A percentile compares a stretch with the other conserved stretches of the same genome.
Evolutionary conservation across 2,113 vertebrate species (phyloP).

Genomic region (Eulacestoma nigropectus): DNA sequence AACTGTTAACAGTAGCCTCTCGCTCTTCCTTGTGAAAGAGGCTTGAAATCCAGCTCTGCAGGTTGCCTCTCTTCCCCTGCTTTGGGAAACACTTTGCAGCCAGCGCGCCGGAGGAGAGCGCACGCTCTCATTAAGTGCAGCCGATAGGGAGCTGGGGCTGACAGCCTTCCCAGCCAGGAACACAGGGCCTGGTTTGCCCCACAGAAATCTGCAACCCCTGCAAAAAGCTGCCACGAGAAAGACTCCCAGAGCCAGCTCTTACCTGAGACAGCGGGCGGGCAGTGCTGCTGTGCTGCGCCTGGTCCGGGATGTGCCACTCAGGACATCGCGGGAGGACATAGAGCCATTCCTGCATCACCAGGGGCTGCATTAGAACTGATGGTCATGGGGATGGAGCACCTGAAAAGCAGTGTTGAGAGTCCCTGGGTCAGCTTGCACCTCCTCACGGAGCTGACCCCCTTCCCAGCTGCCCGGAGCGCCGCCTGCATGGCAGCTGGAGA

Average conservation of each 20-base stretch:
- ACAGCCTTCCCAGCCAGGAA: not conserved
- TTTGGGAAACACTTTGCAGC: not conserved
- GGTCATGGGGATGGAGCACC: slow-evolving; percentile 63
- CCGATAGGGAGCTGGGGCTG: not conserved
- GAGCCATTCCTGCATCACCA: slow-evolving; percentile 80
- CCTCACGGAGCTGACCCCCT: not conserved
- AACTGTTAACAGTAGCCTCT: not conserved
- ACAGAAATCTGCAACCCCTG: not conserved
- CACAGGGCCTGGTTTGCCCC: not conserved
- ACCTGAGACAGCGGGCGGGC: slow-evolving; percentile 65
- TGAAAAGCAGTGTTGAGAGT: slow-evolving; percentile 29
- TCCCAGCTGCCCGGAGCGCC: not conserved
- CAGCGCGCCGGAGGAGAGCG: not conserved
- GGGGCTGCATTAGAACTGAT: slow-evolving; percentile 70
- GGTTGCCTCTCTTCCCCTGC: not conserved
- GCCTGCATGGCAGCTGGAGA: not conserved
- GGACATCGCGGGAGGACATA: slow-evolving; percentile 68
- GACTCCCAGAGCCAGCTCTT: slow-evolving; percentile 13
- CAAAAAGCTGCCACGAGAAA: not conserved
- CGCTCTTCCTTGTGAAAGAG: not conserved
- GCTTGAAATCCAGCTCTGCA: not conserved
- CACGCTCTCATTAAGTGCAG: not conserved
- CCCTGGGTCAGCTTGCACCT: not conserved
- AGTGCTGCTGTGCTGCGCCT: slow-evolving; percentile 21
- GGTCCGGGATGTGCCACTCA: slow-evolving; percentile 62